Base-by-base conservation (phyloP, 2,888 invertebrate species). In the Neoscelio sp. region DNA sequence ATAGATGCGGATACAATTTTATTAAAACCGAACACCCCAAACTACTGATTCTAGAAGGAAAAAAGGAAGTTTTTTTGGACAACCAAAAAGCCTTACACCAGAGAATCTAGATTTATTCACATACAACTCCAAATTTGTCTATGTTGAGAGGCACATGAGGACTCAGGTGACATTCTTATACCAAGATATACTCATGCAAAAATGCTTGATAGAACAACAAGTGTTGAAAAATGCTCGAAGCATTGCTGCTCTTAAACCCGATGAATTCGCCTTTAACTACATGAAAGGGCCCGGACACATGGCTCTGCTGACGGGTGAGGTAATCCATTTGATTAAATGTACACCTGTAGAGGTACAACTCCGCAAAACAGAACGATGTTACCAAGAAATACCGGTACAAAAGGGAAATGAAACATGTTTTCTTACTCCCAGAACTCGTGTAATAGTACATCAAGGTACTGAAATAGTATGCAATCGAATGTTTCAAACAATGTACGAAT, bases 61-160 rank as follows among this genome's bases (percentile, higher is more conserved):
- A 38, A 1, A 38, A 15, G 15, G 40, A 17, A 17, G 1, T 1
- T 8, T 40, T 17, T 17, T 40, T 40, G 5, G 7, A 15, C 15
- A 2, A 13, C 1, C 15, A 13, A 2, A 38, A 38, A 6, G 13
- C 38, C 1, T 38, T 38, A 15, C 38, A 38, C 5, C 38, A 5
- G 40, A 17, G 10, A 40, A 80, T 17, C 26, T 79, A 0, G 81
- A 84, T 30, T 44, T 83, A 0, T 80, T 80, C 2, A 4, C 60
- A 0, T 84, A 84, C 1, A 84, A 83, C 26, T 68, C 81, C 1
- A 85, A 85, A 76, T 83, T 85, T 6, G 44, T 85, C 7, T 86
- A 85, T 50, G 80, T 83, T 1, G 84, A 85, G 64, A 80, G 82
- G 58, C 75, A 84, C 2, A 78, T 83, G 1, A 77, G 83, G 23